Evolutionary conservation across 2,888 invertebrate species (phyloP).

Genomic region (Eristalinus sepulchralis): DNA sequence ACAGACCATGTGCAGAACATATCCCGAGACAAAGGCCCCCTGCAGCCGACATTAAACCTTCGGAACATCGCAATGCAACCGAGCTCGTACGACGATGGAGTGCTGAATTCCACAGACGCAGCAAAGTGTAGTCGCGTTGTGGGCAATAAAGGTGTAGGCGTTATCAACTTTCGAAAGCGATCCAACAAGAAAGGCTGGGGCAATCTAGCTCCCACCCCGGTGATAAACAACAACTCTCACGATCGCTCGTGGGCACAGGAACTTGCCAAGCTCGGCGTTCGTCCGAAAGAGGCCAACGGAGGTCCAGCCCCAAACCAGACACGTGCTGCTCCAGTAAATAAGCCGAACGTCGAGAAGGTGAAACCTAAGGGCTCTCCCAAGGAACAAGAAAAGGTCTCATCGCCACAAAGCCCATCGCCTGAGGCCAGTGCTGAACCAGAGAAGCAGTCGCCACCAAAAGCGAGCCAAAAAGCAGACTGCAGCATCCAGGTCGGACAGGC

Average conservation of each 20-base stretch:
- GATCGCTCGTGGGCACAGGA: slow-evolving; percentile 73
- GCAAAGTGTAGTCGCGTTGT: slow-evolving; percentile 21
- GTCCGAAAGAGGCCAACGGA: slow-evolving; percentile 33
- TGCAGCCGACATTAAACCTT: slow-evolving; percentile 85
- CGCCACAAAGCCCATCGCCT: background rate
- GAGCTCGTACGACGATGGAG: slow-evolving; percentile 40
- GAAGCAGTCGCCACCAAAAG: slow-evolving; percentile 60
- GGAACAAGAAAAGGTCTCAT: slow-evolving; percentile 26
- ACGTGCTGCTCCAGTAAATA: background rate
- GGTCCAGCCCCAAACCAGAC: background rate
- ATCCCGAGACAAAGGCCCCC: slow-evolving; percentile 82
- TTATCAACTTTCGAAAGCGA: slow-evolving; percentile 41
- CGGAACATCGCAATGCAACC: slow-evolving; percentile 79
- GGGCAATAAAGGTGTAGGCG: slow-evolving; percentile 16
- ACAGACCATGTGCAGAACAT: slow-evolving; percentile 81
- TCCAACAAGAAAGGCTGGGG: slow-evolving; percentile 44
- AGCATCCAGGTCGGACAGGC: slow-evolving; percentile 35
- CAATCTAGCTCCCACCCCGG: background rate
- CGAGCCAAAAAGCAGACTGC: slow-evolving; percentile 27
- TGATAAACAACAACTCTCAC: slow-evolving; percentile 29
- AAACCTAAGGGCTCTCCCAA: slow-evolving; percentile 46
- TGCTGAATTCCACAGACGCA: slow-evolving; percentile 13
- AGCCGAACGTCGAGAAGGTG: slow-evolving; percentile 42
- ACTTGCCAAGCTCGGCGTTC: slow-evolving; percentile 67
- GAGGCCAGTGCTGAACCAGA: slow-evolving; percentile 62